phyloP scores from a whole-genome alignment of 2,113 vertebrate species.

The Prunella fulvescens region DNA sequence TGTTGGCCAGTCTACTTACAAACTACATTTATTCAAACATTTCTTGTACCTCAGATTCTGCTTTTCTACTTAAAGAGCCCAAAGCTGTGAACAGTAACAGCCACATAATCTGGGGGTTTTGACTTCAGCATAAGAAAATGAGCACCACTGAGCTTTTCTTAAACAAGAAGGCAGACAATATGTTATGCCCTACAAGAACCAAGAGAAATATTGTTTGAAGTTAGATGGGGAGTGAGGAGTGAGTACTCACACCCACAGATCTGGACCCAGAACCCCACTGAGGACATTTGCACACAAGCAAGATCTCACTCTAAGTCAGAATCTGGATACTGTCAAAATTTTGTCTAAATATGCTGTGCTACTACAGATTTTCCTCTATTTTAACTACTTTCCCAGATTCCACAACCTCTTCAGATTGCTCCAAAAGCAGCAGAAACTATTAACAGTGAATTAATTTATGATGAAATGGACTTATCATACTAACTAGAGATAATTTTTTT shows the following conservation, averaged over 20 bases:
- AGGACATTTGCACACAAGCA: neutral
- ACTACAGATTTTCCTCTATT: neutral
- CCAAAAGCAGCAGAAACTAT: neutral
- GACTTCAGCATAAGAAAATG: neutral
- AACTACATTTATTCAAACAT: neutral
- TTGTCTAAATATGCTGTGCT: neutral
- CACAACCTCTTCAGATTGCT: neutral
- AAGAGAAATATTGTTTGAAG: neutral
- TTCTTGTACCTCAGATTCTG: neutral
- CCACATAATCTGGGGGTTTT: neutral
- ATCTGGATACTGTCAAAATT: neutral
- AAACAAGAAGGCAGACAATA: neutral
- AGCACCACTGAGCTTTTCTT: neutral
- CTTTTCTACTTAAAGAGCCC: neutral
- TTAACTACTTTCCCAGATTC: neutral
- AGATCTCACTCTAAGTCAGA: neutral
- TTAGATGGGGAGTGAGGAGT: neutral
- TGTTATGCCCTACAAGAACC: neutral
- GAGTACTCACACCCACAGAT: neutral
- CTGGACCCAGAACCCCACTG: neutral
- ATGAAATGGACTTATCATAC: slow-evolving; percentile 17
- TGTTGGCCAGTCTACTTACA: neutral
- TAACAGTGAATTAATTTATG: neutral
- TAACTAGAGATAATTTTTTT: slow-evolving; percentile 21
- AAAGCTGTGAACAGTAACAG: neutral